Evolutionary conservation across 2,797 vertebrate genomes (phyloP).

Genomic region (Hippopotamyrus pictus): DNA sequence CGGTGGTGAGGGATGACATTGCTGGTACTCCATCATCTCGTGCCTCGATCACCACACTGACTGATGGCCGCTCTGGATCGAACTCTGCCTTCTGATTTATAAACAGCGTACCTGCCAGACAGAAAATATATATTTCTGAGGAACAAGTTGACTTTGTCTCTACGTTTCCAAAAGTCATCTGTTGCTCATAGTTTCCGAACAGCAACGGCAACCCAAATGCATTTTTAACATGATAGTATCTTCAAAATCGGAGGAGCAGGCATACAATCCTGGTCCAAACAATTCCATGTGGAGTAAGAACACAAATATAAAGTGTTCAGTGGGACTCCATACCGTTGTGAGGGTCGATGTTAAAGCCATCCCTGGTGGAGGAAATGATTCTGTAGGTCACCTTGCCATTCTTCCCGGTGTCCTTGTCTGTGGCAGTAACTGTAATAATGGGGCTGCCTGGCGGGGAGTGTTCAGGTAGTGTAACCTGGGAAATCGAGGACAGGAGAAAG

Average conservation of each 20-base stretch:
- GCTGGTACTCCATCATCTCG: conserved; percentile 73
- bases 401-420: conserved; percentile 80
- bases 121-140: background rate
- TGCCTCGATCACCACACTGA: conserved; percentile 85
- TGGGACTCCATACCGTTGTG: conserved; percentile 73
- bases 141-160: background rate
- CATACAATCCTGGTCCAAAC: background rate
- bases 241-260: background rate
- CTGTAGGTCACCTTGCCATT: conserved; percentile 83
- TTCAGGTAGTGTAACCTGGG: conserved; percentile 78
- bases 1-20: conserved; percentile 71
- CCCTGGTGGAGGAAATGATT: conserved; percentile 69
- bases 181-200: background rate
- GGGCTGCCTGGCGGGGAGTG: conserved; percentile 76
- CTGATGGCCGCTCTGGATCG: conserved; percentile 63
- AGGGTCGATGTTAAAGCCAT: conserved; percentile 77
- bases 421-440: conserved; percentile 85
- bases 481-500: conserved; percentile 17
- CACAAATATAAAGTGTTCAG: background rate
- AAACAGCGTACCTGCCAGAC: conserved; percentile 79
- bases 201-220: background rate
- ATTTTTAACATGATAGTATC: background rate
- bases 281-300: background rate
- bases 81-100: conserved; percentile 68
- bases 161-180: background rate